These are phyloP conservation scores for Channa maculata DNA, from an alignment of 2,113 vertebrate species.

Conservation along the genomic window DNA sequence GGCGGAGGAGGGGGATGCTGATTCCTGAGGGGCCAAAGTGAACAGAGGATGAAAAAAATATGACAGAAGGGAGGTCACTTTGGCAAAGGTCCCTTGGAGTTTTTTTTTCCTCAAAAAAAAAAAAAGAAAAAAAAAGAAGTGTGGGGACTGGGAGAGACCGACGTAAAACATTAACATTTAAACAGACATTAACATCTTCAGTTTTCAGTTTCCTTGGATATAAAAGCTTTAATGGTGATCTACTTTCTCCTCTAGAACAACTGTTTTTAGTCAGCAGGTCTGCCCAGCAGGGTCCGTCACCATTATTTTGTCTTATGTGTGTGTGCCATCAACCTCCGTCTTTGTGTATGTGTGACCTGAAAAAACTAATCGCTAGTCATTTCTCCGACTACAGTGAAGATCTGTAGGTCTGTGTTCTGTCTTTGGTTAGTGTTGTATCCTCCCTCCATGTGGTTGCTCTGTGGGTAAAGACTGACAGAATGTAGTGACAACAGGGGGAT, in stretches of 20 bases:
- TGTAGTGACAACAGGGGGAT: slow-evolving; percentile 65
- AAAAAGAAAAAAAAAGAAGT: background rate
- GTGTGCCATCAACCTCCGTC: slow-evolving; percentile 9
- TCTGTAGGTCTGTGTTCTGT: slow-evolving; percentile 49
- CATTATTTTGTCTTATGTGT: slow-evolving; percentile 8
- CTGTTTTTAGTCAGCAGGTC: slow-evolving; percentile 60
- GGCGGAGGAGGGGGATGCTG: background rate
- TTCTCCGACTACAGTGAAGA: slow-evolving; percentile 35
- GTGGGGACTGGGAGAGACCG: slow-evolving; percentile 21
- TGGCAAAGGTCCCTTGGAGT: slow-evolving; percentile 70
- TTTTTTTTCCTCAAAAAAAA: background rate
- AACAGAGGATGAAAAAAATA: slow-evolving; percentile 49
- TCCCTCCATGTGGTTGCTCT: slow-evolving; percentile 15
- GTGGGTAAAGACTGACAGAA: slow-evolving; percentile 55
- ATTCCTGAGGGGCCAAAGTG: slow-evolving; percentile 78
- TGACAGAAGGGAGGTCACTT: slow-evolving; percentile 63
- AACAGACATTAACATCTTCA: slow-evolving; percentile 61
- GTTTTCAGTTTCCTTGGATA: slow-evolving; percentile 58
- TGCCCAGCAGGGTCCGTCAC: slow-evolving; percentile 26
- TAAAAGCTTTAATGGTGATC: slow-evolving; percentile 56
- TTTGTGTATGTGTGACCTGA: slow-evolving; percentile 6
- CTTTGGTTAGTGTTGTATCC: slow-evolving; percentile 81
- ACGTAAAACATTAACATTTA: slow-evolving; percentile 58
- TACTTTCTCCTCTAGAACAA: slow-evolving; percentile 29
- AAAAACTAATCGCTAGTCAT: slow-evolving; percentile 21